Conservation (phyloP, 1,140 invertebrate species). For the Meloidogyne exigua region DNA sequence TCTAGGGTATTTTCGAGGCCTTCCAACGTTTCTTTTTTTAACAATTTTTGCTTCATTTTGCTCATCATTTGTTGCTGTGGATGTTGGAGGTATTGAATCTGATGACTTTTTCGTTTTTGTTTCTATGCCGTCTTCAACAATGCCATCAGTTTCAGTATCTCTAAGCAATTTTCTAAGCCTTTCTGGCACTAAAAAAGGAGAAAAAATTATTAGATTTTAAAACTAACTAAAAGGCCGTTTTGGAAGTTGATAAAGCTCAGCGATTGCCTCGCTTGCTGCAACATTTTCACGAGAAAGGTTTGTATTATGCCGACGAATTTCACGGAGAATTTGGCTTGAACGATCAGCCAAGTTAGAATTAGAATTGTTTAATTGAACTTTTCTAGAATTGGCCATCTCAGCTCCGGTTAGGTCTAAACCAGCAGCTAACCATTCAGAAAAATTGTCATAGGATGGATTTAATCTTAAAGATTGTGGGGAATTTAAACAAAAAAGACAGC, state of each 20-base stretch:
- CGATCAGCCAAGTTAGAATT: background rate
- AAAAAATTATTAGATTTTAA: background rate
- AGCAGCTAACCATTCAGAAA: conserved; percentile 38
- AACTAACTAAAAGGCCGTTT: conserved; percentile 40
- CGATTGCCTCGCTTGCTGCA: conserved; percentile 26
- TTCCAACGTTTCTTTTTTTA: conserved; percentile 16
- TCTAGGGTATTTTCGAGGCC: conserved; percentile 6
- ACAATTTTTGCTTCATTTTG: background rate
- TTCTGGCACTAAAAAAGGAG: conserved; percentile 18
- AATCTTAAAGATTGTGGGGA: conserved; percentile 30
- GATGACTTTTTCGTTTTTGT: background rate
- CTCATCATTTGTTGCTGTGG: background rate
- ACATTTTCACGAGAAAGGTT: conserved; percentile 15
- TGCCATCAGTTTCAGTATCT: background rate
- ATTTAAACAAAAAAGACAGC: background rate
- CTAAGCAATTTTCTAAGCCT: conserved; percentile 14
- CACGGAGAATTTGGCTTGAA: conserved; percentile 14
- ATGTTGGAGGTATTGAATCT: background rate
- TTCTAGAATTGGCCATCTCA: conserved; percentile 30
- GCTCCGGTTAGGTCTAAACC: conserved; percentile 22
- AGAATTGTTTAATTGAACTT: conserved; percentile 14
- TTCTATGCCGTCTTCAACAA: background rate
- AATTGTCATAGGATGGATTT: conserved; percentile 53
- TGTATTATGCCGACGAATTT: conserved; percentile 26
- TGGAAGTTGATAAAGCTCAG: conserved; percentile 37